A percentile compares a stretch with the other conserved stretches of the same genome.
phyloP scores from a whole-genome alignment of 2,797 vertebrate species.

The Psittacula echo region DNA sequence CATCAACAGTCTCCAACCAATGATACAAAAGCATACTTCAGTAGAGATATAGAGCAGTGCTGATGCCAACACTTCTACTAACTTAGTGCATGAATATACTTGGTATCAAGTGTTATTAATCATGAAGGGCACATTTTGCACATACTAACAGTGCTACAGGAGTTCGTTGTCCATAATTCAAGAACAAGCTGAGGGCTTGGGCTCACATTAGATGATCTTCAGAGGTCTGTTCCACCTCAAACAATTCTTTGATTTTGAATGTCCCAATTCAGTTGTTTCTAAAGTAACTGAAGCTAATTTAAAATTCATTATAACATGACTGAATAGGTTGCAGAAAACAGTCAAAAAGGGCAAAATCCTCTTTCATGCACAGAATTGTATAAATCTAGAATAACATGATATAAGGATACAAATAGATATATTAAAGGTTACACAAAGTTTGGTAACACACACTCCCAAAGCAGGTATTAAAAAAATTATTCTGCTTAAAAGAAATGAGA shows the following conservation, averaged over 20 bases:
- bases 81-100: background rate
- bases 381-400: background rate
- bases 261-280: background rate
- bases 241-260: background rate
- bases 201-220: background rate
- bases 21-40: background rate
- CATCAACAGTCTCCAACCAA: background rate
- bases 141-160: background rate
- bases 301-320: background rate
- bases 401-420: background rate
- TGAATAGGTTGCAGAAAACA: background rate
- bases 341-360: background rate
- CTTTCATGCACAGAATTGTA: background rate
- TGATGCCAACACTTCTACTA: background rate
- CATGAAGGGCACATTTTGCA: accelerated
- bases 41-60: background rate
- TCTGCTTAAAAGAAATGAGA: background rate
- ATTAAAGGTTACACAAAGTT: background rate
- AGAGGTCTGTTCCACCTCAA: background rate
- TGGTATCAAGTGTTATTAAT: background rate
- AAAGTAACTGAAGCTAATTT: background rate
- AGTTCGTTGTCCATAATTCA: background rate
- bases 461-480: background rate
- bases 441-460: background rate
- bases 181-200: background rate